Percentiles rank a stretch among this genome's conserved stretches.
phyloP scores from a whole-genome alignment of 2,888 invertebrate species.

The Sphaeridia pumilis region DNA sequence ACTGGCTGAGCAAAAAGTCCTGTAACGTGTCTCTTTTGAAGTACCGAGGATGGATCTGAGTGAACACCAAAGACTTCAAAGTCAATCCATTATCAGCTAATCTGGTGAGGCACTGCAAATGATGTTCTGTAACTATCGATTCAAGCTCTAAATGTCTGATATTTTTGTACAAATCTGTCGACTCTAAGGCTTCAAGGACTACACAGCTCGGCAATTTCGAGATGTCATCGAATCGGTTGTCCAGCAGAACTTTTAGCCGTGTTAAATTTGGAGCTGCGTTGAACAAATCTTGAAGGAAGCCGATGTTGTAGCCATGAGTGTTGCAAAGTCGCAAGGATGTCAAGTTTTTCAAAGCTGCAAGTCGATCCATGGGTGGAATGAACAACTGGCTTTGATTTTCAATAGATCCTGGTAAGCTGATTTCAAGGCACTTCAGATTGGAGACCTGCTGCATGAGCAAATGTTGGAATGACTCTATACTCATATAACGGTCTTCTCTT shows the following conservation, averaged over 20 bases:
- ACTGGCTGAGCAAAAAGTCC: slow-evolving; percentile 5
- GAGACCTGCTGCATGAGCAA: slow-evolving; percentile 7
- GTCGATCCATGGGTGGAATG: not conserved
- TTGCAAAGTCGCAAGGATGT: slow-evolving; percentile 8
- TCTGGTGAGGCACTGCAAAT: not conserved
- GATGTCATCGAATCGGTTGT: not conserved
- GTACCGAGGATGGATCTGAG: slow-evolving; percentile 11
- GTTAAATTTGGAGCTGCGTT: not conserved
- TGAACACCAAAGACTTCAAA: slow-evolving; percentile 3
- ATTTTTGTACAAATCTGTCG: slow-evolving; percentile 1
- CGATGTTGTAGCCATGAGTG: slow-evolving; percentile 9
- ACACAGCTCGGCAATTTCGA: not conserved
- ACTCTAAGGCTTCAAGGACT: not conserved
- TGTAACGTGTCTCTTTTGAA: slow-evolving; percentile 9
- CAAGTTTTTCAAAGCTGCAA: not conserved
- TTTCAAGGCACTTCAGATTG: slow-evolving; percentile 6
- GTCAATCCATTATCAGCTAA: slow-evolving; percentile 2
- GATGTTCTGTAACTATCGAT: slow-evolving; percentile 12
- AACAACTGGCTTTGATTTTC: slow-evolving; percentile 8
- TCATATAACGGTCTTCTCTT: slow-evolving; percentile 8
- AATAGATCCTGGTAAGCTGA: slow-evolving; percentile 9
- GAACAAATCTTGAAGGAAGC: slow-evolving; percentile 8
- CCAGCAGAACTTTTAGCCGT: slow-evolving; percentile 6
- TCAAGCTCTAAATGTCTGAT: slow-evolving; percentile 8
- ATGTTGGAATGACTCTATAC: slow-evolving; percentile 5